Percentiles rank a stretch among this genome's conserved stretches.
phyloP scores from a whole-genome alignment of 2,888 invertebrate species.

The Empis livida region DNA sequence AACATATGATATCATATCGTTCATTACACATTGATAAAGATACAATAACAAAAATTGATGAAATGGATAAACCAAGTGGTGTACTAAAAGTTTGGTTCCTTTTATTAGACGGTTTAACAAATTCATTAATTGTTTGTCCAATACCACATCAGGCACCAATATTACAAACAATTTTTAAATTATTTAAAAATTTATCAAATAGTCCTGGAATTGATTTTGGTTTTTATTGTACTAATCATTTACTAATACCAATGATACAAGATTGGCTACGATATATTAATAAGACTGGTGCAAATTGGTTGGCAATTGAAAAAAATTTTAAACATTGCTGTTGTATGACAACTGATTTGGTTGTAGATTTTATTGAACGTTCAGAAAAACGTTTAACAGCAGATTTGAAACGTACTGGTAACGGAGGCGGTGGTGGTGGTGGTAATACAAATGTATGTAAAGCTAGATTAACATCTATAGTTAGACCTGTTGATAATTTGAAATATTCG shows the following conservation, averaged over 20 bases:
- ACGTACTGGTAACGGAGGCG: slow-evolving; percentile 15
- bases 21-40: slow-evolving; percentile 37
- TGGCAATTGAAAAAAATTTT: slow-evolving; percentile 73
- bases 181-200: slow-evolving; percentile 61
- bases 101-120: slow-evolving; percentile 71
- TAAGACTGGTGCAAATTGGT: slow-evolving; percentile 58
- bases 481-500: slow-evolving; percentile 31
- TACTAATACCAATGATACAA: slow-evolving; percentile 84
- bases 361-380: slow-evolving; percentile 62
- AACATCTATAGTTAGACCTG: slow-evolving; percentile 31
- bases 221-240: slow-evolving; percentile 81
- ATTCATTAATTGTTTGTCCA: slow-evolving; percentile 70
- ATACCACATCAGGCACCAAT: slow-evolving; percentile 80
- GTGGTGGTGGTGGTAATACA: slow-evolving; percentile 21
- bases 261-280: slow-evolving; percentile 75
- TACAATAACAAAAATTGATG: slow-evolving; percentile 35
- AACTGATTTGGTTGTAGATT: slow-evolving; percentile 80
- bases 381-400: slow-evolving; percentile 28
- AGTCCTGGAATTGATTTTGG: slow-evolving; percentile 83
- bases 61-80: slow-evolving; percentile 65
- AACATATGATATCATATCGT: slow-evolving; percentile 42
- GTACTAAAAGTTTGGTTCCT: slow-evolving; percentile 85
- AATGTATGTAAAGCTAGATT: slow-evolving; percentile 9
- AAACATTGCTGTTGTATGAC: slow-evolving; percentile 91
- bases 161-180: slow-evolving; percentile 74